Evolutionary conservation across 2,888 invertebrate species (phyloP).

Genomic region (Trichogramma dendrolimi): DNA sequence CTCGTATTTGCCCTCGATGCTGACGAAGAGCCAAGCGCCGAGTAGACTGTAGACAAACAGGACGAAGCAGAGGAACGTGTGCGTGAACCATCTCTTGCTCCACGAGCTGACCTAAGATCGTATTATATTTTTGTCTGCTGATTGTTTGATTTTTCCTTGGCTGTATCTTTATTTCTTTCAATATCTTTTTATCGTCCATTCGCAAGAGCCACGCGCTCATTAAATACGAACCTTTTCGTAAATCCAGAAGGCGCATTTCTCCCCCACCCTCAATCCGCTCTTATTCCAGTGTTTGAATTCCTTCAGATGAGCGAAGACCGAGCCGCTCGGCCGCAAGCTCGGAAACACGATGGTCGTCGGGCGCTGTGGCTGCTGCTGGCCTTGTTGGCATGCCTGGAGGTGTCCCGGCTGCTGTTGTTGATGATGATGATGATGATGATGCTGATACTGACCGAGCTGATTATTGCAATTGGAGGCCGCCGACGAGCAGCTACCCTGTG

Average conservation of each 20-base stretch:
- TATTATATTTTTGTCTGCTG: neutral
- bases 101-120: constrained; percentile 57
- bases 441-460: too few relatives aligned
- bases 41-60: constrained; percentile 74
- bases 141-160: too few relatives aligned
- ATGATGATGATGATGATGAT: too few relatives aligned
- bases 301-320: constrained; percentile 75
- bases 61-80: constrained; percentile 76
- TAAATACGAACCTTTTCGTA: constrained; percentile 63
- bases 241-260: constrained; percentile 75
- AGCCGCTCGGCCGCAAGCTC: constrained; percentile 66
- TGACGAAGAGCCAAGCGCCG: constrained; percentile 76
- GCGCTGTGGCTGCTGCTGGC: too few relatives aligned
- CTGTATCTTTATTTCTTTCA: neutral
- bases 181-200: too few relatives aligned
- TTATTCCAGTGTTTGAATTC: constrained; percentile 77
- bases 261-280: constrained; percentile 77
- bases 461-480: too few relatives aligned
- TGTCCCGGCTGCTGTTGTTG: too few relatives aligned
- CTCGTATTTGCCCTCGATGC: constrained; percentile 65
- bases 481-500: too few relatives aligned
- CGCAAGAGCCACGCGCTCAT: too few relatives aligned
- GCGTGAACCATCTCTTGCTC: constrained; percentile 84
- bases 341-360: constrained; percentile 52
- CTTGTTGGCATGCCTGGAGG: too few relatives aligned